Evolutionary conservation across 1,140 invertebrate species (phyloP).

Genomic region (Brachystomella parvula): DNA sequence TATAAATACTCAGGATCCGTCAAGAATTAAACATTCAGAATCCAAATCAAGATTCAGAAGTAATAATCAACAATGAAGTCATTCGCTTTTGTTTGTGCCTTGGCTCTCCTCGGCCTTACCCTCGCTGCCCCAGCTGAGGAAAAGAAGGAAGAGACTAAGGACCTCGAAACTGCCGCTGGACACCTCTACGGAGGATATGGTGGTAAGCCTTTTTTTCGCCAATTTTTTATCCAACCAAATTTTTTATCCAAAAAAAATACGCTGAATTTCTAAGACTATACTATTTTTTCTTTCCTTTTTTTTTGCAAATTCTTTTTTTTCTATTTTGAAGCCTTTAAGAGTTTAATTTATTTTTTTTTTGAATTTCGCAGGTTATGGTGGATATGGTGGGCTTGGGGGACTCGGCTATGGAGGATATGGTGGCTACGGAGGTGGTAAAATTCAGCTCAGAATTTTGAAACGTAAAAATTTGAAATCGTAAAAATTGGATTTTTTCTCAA

Average conservation of each 20-base stretch:
- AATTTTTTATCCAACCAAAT: not conserved
- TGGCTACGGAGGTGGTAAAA: too few relatives aligned
- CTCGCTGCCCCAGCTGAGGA: constrained; percentile 9
- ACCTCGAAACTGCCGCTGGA: constrained; percentile 5
- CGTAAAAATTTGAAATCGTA: not conserved
- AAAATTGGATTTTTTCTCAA: not conserved
- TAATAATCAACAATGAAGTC: too few relatives aligned
- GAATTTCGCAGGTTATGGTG: not conserved
- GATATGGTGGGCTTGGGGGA: not conserved
- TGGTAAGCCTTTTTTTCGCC: too few relatives aligned
- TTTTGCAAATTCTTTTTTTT: not conserved
- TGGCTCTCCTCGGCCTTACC: constrained; percentile 5
- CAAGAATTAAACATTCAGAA: too few relatives aligned
- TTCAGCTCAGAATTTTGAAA: not conserved
- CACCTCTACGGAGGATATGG: constrained; percentile 9
- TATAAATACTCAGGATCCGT: too few relatives aligned
- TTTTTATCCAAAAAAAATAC: too few relatives aligned
- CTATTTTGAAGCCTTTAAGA: not conserved
- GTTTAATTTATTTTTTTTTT: not conserved
- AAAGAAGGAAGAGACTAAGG: constrained; percentile 8
- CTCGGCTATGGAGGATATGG: not conserved
- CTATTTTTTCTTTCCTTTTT: not conserved
- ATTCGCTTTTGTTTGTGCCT: too few relatives aligned
- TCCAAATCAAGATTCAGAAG: too few relatives aligned
- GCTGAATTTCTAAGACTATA: not conserved